These are phyloP conservation scores for Pomacea maculata DNA, from an alignment of 1,140 invertebrate species.

Conservation along the genomic window DNA sequence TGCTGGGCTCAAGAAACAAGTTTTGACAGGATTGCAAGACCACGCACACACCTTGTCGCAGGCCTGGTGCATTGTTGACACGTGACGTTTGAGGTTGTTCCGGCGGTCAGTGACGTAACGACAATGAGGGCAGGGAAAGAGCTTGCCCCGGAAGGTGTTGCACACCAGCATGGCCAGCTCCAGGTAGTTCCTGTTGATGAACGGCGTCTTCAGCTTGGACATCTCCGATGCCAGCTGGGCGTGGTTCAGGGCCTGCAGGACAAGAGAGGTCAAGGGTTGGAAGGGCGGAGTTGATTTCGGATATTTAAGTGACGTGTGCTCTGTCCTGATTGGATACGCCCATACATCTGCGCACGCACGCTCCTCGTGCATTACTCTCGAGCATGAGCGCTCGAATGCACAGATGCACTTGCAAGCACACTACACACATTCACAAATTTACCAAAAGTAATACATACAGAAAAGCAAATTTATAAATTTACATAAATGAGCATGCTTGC, in stretches of 20 bases:
- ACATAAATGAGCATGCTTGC: too few species aligned
- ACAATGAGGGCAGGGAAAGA: slow-evolving; percentile 63
- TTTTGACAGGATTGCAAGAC: too few species aligned
- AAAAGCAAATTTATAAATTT: too few species aligned
- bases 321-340: too few species aligned
- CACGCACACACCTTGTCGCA: slow-evolving; percentile 48
- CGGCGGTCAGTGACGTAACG: slow-evolving; percentile 67
- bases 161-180: slow-evolving; percentile 61
- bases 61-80: slow-evolving; percentile 67
- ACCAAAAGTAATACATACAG: too few species aligned
- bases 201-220: slow-evolving; percentile 53
- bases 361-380: too few species aligned
- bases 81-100: slow-evolving; percentile 68
- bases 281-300: slow-evolving; percentile 23
- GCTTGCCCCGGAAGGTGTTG: slow-evolving; percentile 60
- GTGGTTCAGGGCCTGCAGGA: slow-evolving; percentile 39
- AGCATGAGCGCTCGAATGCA: too few species aligned
- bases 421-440: too few species aligned
- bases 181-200: slow-evolving; percentile 58
- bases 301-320: slow-evolving; percentile 25
- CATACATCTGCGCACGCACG: too few species aligned
- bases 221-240: slow-evolving; percentile 45
- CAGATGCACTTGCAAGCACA: too few species aligned
- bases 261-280: background rate
- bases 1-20: too few species aligned